Evolutionary conservation across 2,113 vertebrate species (phyloP).

Genomic region (Sprattus sprattus): DNA sequence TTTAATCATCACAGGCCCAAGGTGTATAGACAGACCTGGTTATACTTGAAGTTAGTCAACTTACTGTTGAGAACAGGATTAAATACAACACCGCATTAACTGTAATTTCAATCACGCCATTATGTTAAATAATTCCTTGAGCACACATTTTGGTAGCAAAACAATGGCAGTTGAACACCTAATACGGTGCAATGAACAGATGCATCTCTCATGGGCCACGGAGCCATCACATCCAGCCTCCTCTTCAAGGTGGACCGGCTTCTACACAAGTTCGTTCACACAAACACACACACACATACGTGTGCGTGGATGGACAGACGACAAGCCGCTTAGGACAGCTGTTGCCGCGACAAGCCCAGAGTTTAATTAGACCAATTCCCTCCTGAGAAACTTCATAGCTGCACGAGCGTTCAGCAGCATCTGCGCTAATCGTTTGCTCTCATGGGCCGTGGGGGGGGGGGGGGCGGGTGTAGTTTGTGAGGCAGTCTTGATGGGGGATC

Average conservation of each 20-base stretch:
- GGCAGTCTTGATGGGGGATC: neutral
- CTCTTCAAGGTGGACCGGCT: neutral
- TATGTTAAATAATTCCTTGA: neutral
- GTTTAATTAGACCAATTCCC: slow-evolving; percentile 34
- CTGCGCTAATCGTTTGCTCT: slow-evolving; percentile 40
- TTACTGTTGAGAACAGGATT: neutral
- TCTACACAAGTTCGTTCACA: neutral
- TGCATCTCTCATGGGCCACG: neutral
- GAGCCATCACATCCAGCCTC: neutral
- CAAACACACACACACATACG: neutral
- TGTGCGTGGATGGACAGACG: too few species aligned
- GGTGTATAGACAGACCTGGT: neutral
- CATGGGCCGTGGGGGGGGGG: neutral
- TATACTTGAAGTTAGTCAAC: neutral
- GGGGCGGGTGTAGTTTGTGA: neutral
- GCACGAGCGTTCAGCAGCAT: slow-evolving; percentile 35
- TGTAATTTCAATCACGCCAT: neutral
- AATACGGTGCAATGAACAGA: neutral
- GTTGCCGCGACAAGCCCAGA: neutral
- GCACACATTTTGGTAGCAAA: neutral
- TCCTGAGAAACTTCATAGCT: slow-evolving; percentile 17
- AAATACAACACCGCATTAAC: neutral
- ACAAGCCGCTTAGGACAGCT: neutral
- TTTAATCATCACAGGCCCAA: neutral
- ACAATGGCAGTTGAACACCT: neutral